Evolutionary conservation across 1,140 invertebrate genomes (phyloP), one percentile per base, ranked within the genome.

Genomic region (Mylabris phalerata): DNA sequence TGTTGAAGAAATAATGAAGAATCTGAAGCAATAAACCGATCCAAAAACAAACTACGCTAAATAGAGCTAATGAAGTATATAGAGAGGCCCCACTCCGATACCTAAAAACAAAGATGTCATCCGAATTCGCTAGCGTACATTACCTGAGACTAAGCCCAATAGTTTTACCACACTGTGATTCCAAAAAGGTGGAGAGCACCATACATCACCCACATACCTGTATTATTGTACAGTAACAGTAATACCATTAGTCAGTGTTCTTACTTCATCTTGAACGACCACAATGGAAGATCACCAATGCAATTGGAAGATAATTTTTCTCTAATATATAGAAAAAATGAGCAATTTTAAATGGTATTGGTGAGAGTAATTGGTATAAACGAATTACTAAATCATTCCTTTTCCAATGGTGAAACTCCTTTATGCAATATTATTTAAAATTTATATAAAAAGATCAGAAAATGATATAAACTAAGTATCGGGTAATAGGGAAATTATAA

Each of bases 171-270:
- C 51, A 40, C 57, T 61, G 57, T 55, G 52, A 55, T 44, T 65
- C 64, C 67, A 47, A 39, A 43, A 43, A 41, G 42, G 50, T 51
- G 67, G 49, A 51, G 63, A 57, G 49, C 55, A 65, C 58, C 60
- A 32, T 32, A 64, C 59, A 59, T 60, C 61, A 54, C 65, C 66
- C 66, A 70, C 64, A 70, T 70, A 71, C 69, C 69, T 71, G 68
- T 65, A 65, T 71, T 70, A 67, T 70, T 64, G 62, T 71, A 71
- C 68, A 71, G 64, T 67, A 71, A 71, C 64, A 70, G 63, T 71
- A 68, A 69, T 67, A 66, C 65, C 67, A 71, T 71, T 71, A 71
- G 67, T 66, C 55, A 66, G 46, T 61, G 51, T 59, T 61, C 45
- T 59, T 40, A 61, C 49, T 62, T 64, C 41, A 61, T 42, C 52